A percentile compares a stretch with the other conserved stretches of the same genome.
phyloP scores from a whole-genome alignment of 30 jellyfish, hydroid and myxozoan genomes.

The Aurelia sp. region DNA sequence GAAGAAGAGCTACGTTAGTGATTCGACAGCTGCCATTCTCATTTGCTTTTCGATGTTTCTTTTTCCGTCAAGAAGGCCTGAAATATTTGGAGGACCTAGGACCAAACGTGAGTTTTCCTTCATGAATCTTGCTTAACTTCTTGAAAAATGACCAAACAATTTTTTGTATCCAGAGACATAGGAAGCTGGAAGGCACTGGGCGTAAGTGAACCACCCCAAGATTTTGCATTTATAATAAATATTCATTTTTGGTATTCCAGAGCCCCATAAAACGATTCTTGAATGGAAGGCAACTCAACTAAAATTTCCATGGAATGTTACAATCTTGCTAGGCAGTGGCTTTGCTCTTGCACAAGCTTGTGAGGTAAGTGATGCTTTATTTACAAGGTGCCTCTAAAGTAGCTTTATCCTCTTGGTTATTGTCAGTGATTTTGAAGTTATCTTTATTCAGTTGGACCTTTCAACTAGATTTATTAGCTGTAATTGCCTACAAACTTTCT shows the following conservation, averaged over 20 bases:
- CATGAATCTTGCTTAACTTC: too few species aligned
- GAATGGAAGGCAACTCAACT: slow-evolving; percentile 78
- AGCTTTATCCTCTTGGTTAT: neutral
- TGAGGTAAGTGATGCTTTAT: slow-evolving; percentile 53
- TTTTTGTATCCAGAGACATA: too few species aligned
- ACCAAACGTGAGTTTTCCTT: slow-evolving; percentile 14
- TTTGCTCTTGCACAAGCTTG: slow-evolving; percentile 97
- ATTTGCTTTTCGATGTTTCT: slow-evolving; percentile 72
- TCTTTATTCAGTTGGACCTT: too few species aligned
- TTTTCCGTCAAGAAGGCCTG: slow-evolving; percentile 78
- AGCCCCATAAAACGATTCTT: slow-evolving; percentile 68
- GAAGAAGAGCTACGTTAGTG: slow-evolving; percentile 81
- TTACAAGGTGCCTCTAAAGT: neutral
- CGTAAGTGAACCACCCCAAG: too few species aligned
- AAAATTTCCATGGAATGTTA: slow-evolving; percentile 96
- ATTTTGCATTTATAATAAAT: too few species aligned
- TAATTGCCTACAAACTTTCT: too few species aligned
- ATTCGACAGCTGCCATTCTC: slow-evolving; percentile 79
- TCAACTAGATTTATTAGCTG: too few species aligned
- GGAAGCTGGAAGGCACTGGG: too few species aligned
- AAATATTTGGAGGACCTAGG: slow-evolving; percentile 60
- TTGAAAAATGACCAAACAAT: too few species aligned
- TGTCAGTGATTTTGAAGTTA: too few species aligned
- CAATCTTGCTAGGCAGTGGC: slow-evolving; percentile 92
- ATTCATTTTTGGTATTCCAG: neutral